Evolutionary conservation across 2,888 invertebrate genomes (phyloP).

Genomic region (Meiosimyza platycephala): DNA sequence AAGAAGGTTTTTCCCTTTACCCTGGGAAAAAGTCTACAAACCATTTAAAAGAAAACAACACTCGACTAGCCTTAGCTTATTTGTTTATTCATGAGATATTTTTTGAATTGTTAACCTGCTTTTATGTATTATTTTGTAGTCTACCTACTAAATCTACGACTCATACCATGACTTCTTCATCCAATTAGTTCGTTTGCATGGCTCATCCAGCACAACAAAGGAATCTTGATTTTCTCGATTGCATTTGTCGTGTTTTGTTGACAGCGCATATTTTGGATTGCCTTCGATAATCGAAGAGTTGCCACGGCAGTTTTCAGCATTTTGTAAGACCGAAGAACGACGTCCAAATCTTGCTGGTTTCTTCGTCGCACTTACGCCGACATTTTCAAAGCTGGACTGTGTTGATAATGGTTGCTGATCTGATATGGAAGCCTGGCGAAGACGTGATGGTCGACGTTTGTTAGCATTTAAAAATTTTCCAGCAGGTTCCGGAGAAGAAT

Average conservation of each 20-base stretch:
- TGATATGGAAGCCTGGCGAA: conserved; percentile 49
- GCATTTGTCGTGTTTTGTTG: conserved; percentile 50
- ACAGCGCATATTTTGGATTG: conserved; percentile 60
- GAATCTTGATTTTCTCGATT: conserved; percentile 54
- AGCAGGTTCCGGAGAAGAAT: conserved; percentile 47
- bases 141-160: conserved; percentile 46
- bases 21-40: too few relatives aligned
- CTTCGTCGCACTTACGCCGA: conserved; percentile 49
- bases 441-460: conserved; percentile 52
- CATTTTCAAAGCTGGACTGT: conserved; percentile 55
- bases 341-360: conserved; percentile 62
- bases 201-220: conserved; percentile 65
- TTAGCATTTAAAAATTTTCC: conserved; percentile 32
- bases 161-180: conserved; percentile 66
- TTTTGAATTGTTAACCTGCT: too few relatives aligned
- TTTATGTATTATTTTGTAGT: too few relatives aligned
- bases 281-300: conserved; percentile 61
- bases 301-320: conserved; percentile 58
- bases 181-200: conserved; percentile 63
- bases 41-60: too few relatives aligned
- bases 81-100: too few relatives aligned
- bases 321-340: conserved; percentile 58
- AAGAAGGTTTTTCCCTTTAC: too few relatives aligned
- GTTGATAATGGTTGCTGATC: conserved; percentile 45
- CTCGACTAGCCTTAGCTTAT: too few relatives aligned